These are phyloP conservation scores for Euthynnus affinis DNA, from an alignment of 2,797 vertebrate genomes.

Conservation along the genomic window DNA sequence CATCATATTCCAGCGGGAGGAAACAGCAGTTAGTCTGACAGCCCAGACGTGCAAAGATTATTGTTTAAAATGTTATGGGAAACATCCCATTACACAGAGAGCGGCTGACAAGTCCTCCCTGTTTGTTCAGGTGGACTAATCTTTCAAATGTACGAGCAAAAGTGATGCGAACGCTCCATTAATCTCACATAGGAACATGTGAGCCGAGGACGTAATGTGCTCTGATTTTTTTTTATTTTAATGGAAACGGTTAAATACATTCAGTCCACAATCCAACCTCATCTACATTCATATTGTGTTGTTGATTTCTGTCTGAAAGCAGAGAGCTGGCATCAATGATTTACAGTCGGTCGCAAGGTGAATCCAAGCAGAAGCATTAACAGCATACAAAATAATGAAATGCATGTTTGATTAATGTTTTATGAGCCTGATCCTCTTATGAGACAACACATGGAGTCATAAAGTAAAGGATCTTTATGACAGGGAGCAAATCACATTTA, in stretches of 20 bases:
- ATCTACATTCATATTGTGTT: not conserved
- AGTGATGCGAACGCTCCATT: conserved; percentile 18
- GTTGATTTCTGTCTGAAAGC: not conserved
- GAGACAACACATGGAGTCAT: not conserved
- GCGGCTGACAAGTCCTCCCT: not conserved
- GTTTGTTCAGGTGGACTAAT: not conserved
- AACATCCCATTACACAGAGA: conserved; percentile 1
- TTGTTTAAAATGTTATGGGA: conserved; percentile 87
- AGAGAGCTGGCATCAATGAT: not conserved
- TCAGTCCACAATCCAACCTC: not conserved
- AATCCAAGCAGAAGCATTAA: not conserved
- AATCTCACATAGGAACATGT: conserved; percentile 9
- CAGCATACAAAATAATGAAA: not conserved
- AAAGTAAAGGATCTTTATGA: not conserved
- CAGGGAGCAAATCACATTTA: not conserved
- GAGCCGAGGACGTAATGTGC: not conserved
- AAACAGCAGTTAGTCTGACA: conserved; percentile 7
- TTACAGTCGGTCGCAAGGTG: no score
- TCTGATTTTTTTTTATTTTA: conserved; percentile 14
- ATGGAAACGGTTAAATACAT: not conserved
- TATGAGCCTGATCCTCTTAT: no score
- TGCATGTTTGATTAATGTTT: not conserved
- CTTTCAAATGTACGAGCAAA: conserved; percentile 14
- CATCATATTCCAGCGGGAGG: conserved; percentile 64
- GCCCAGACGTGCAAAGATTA: conserved; percentile 11